Evolutionary conservation across 1,140 invertebrate genomes (phyloP).

Genomic region (Dolichoris vasculosae): DNA sequence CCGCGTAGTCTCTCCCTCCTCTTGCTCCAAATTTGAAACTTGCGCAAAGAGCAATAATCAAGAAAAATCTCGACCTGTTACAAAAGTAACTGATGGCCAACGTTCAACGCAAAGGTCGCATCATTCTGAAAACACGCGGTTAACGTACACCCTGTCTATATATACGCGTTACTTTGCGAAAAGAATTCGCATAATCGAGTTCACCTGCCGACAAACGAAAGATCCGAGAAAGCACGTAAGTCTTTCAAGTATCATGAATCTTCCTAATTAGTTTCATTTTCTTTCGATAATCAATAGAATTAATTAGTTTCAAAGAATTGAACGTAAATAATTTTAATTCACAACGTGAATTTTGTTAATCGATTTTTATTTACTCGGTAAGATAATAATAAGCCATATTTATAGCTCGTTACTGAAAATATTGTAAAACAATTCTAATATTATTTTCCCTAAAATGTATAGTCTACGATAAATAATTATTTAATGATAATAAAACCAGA

Average conservation of each 20-base stretch:
- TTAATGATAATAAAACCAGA: not conserved
- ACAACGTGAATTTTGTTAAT: no score
- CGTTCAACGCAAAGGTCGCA: not conserved
- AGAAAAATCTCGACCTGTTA: not conserved
- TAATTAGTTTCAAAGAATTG: not conserved
- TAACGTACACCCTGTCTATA: not conserved
- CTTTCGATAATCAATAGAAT: not conserved
- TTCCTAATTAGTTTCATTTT: not conserved
- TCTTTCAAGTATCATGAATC: not conserved
- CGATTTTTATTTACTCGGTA: no score
- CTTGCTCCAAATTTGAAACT: not conserved
- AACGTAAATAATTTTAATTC: not conserved
- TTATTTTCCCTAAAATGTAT: no score
- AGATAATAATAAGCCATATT: no score
- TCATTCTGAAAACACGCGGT: not conserved
- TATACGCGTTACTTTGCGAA: not conserved
- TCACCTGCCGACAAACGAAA: not conserved
- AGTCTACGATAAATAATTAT: no score
- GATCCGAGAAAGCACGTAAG: not conserved
- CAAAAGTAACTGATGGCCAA: not conserved
- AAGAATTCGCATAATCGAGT: conserved; percentile 48
- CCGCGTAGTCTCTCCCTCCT: not conserved
- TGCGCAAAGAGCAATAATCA: conserved; percentile 12
- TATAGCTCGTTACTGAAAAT: no score
- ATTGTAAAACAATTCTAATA: no score